Evolutionary conservation across 2,797 vertebrate genomes (phyloP).

Genomic region (Pteropus rufus): DNA sequence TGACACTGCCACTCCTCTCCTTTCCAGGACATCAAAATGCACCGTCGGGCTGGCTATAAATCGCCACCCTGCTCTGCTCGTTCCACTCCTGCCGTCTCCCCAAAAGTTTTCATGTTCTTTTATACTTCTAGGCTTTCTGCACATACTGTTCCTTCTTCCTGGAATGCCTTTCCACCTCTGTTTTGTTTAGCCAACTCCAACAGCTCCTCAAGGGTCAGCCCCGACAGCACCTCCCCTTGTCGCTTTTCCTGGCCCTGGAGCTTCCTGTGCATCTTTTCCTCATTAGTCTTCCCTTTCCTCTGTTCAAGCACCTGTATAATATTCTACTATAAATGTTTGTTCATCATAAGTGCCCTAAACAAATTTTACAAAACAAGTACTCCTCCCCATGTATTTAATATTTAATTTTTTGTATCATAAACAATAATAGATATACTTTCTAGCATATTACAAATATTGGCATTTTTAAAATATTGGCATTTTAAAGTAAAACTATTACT

Average conservation of each 20-base stretch:
- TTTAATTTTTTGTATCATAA: slow-evolving; percentile 32
- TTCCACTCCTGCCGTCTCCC: background rate
- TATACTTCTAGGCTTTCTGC: background rate
- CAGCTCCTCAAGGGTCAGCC: background rate
- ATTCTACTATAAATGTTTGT: background rate
- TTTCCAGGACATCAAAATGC: background rate
- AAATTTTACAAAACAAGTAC: background rate
- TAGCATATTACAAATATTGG: background rate
- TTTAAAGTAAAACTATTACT: slow-evolving; percentile 2
- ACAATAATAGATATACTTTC: background rate
- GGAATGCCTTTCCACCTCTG: background rate
- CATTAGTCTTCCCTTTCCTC: background rate
- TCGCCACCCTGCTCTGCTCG: background rate
- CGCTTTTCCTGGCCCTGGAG: background rate
- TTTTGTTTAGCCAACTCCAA: background rate
- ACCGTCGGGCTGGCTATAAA: background rate
- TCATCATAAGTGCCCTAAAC: background rate
- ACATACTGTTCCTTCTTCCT: background rate
- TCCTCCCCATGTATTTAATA: background rate
- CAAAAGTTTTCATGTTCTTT: background rate
- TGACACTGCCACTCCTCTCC: background rate
- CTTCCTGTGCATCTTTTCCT: background rate
- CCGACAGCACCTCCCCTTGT: background rate
- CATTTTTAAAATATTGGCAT: background rate
- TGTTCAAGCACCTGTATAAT: background rate